phyloP scores from a whole-genome alignment of 35 echinoderm and acorn worm genomes.

The Strongylocentrotus purpuratus region DNA sequence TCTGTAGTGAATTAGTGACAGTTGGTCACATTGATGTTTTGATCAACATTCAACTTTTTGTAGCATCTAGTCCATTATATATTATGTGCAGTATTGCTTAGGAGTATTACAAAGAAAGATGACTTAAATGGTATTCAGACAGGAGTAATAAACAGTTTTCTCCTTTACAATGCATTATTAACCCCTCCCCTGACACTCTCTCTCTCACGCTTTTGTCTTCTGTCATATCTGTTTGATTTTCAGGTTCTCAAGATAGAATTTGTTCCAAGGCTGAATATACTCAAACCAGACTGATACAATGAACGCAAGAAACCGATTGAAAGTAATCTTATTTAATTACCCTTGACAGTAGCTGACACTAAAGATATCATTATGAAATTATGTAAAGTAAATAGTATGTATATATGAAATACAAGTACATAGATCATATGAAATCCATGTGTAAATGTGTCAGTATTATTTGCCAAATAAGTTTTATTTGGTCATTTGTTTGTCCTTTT shows the following conservation, averaged over 20 bases:
- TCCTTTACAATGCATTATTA: neutral
- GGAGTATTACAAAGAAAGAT: no score
- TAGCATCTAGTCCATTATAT: no score
- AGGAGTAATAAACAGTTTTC: neutral
- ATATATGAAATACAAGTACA: slow-evolving; percentile 43
- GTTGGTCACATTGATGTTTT: no score
- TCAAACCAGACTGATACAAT: slow-evolving; percentile 79
- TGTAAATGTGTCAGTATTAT: slow-evolving; percentile 32
- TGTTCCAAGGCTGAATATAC: slow-evolving; percentile 85
- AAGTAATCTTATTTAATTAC: slow-evolving; percentile 36
- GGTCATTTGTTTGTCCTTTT: neutral
- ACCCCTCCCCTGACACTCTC: neutral
- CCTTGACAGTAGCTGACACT: slow-evolving; percentile 19
- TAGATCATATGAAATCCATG: slow-evolving; percentile 26
- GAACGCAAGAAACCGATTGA: no score
- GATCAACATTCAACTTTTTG: no score
- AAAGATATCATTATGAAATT: slow-evolving; percentile 27
- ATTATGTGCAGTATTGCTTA: no score
- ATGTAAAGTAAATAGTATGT: slow-evolving; percentile 43
- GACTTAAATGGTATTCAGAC: no score
- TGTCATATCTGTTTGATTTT: slow-evolving; percentile 37
- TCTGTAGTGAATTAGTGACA: no score
- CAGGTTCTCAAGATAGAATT: slow-evolving; percentile 95
- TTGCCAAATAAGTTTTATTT: slow-evolving; percentile 13
- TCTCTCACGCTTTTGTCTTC: neutral